Percentiles rank a stretch among this genome's conserved stretches.
Evolutionary conservation across 2,113 vertebrate species (phyloP).

Genomic region (Phrynosoma platyrhinos): DNA sequence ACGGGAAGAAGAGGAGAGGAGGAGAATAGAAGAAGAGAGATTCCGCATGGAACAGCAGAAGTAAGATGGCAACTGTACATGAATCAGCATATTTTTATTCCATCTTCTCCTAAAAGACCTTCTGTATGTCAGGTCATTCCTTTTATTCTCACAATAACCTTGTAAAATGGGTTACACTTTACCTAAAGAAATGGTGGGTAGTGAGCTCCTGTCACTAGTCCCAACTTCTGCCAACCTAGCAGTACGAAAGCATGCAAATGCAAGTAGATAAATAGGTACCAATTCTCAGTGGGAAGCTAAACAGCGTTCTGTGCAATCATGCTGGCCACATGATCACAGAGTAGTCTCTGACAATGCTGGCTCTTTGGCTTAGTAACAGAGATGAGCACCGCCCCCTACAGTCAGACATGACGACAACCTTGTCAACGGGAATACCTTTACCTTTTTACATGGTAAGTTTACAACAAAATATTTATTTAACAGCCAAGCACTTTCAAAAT

Average conservation of each 20-base stretch:
- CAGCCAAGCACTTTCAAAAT: background rate
- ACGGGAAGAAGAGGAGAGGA: conserved; percentile 90
- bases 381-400: too few species aligned
- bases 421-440: background rate
- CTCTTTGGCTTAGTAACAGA: too few species aligned
- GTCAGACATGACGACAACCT: too few species aligned
- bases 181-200: background rate
- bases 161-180: background rate
- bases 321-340: too few species aligned
- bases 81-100: background rate
- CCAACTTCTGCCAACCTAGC: too few species aligned
- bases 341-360: too few species aligned
- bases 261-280: too few species aligned
- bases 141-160: background rate
- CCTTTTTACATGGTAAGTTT: background rate
- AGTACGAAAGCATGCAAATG: too few species aligned
- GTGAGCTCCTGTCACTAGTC: too few species aligned
- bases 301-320: too few species aligned
- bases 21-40: conserved; percentile 90
- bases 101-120: background rate
- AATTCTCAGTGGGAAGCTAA: too few species aligned
- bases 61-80: conserved; percentile 75
- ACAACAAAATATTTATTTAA: background rate
- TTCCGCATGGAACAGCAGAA: conserved; percentile 96
- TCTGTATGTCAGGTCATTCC: background rate